These are phyloP conservation scores for Oxyruncus cristatus DNA, from an alignment of 2,113 vertebrate species.

Conservation along the genomic window DNA sequence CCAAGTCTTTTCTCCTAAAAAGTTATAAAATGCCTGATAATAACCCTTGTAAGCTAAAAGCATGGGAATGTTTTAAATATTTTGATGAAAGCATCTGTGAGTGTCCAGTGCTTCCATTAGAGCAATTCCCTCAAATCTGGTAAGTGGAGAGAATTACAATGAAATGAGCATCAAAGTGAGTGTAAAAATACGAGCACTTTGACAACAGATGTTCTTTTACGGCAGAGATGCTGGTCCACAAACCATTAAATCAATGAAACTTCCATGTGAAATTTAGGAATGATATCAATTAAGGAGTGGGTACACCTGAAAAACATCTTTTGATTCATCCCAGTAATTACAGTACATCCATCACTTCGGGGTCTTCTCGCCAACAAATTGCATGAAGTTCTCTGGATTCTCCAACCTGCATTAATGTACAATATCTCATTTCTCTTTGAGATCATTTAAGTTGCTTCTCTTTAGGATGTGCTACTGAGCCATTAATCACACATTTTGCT, in stretches of 20 bases:
- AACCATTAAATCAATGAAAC: neutral
- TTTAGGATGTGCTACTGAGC: neutral
- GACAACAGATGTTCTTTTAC: constrained; percentile 15
- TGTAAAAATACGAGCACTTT: neutral
- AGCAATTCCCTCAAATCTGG: neutral
- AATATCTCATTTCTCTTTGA: neutral
- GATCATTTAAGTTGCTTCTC: neutral
- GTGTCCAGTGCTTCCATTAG: neutral
- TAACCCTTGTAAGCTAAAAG: neutral
- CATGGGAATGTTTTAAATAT: neutral
- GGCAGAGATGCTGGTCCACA: neutral
- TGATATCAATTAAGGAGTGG: neutral
- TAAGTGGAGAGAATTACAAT: neutral
- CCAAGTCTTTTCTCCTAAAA: neutral
- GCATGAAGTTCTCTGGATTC: neutral
- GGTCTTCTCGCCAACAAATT: neutral
- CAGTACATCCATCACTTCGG: neutral
- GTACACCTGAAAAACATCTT: neutral
- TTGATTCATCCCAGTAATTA: neutral
- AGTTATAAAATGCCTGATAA: neutral
- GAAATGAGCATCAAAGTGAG: neutral
- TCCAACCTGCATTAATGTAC: neutral
- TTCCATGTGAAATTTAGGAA: neutral
- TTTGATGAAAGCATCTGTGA: neutral
- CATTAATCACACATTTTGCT: neutral